A percentile compares a stretch with the other conserved stretches of the same genome.
phyloP scores from a whole-genome alignment of 2,888 invertebrate species.

The Unio delphinus region DNA sequence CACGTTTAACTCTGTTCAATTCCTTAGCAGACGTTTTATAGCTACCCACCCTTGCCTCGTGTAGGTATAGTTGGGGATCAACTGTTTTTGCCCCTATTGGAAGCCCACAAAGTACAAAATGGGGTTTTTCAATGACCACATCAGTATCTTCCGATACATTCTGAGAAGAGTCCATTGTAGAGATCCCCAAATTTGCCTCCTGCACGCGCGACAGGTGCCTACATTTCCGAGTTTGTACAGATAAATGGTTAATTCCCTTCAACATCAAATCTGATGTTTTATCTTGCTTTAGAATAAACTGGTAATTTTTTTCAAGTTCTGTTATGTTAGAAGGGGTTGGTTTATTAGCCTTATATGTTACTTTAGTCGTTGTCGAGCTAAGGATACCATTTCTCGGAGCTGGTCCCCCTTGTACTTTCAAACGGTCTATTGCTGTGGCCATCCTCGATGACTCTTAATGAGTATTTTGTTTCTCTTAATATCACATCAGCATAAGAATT shows the following conservation, averaged over 20 bases:
- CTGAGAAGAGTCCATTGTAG: slow-evolving; percentile 44
- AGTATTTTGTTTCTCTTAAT: too few relatives aligned
- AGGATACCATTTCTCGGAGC: slow-evolving; percentile 29
- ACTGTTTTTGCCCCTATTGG: slow-evolving; percentile 41
- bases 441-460: slow-evolving; percentile 4
- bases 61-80: slow-evolving; percentile 38
- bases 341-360: slow-evolving; percentile 21
- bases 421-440: slow-evolving; percentile 28
- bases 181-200: slow-evolving; percentile 45
- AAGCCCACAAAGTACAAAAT: slow-evolving; percentile 47
- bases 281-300: slow-evolving; percentile 33
- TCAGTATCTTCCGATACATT: slow-evolving; percentile 19
- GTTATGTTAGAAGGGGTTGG: slow-evolving; percentile 7
- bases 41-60: slow-evolving; percentile 39
- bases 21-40: slow-evolving; percentile 46
- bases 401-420: slow-evolving; percentile 39
- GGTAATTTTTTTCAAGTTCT: slow-evolving; percentile 32
- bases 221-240: slow-evolving; percentile 33
- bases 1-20: slow-evolving; percentile 30
- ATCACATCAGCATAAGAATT: too few relatives aligned
- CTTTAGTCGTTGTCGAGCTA: slow-evolving; percentile 18
- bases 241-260: slow-evolving; percentile 21
- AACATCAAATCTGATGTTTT: slow-evolving; percentile 19
- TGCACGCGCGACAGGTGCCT: slow-evolving; percentile 37
- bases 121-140: slow-evolving; percentile 35